These are phyloP conservation scores for Pagrus major DNA, from an alignment of 2,113 vertebrate species.

Conservation along the genomic window DNA sequence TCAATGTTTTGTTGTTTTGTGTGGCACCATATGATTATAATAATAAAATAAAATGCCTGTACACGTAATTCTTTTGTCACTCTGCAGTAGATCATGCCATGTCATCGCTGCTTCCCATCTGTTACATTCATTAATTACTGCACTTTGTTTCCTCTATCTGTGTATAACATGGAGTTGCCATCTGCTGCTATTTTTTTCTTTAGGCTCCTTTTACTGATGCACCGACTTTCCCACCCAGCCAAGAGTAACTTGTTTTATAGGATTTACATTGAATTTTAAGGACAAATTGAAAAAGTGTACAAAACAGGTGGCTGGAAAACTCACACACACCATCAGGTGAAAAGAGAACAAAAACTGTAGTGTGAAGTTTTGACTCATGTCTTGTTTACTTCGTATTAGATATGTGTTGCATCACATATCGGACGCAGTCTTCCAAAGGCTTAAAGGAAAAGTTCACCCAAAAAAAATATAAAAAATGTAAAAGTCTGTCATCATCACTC, in stretches of 20 bases:
- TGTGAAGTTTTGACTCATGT: slow-evolving; percentile 11
- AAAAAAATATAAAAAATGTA: too few relatives aligned
- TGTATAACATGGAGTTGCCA: neutral
- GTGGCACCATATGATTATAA: neutral
- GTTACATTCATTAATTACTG: slow-evolving; percentile 22
- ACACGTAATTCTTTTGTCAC: neutral
- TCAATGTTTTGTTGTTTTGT: neutral
- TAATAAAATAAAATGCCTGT: neutral
- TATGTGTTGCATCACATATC: neutral
- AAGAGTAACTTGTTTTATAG: neutral
- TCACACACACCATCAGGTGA: neutral
- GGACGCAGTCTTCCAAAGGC: slow-evolving; percentile 5
- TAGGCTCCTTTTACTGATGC: neutral
- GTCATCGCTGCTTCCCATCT: slow-evolving; percentile 3
- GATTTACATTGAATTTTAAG: neutral
- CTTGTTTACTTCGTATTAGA: neutral
- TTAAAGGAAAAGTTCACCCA: too few relatives aligned
- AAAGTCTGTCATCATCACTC: too few relatives aligned
- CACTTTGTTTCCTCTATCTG: slow-evolving; percentile 3
- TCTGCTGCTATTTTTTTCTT: slow-evolving; percentile 9
- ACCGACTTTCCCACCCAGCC: neutral
- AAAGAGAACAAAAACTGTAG: neutral
- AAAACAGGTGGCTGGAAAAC: neutral
- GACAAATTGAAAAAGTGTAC: neutral
- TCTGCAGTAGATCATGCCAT: neutral